A percentile compares a stretch with the other conserved stretches of the same genome.
Evolutionary conservation across 2,888 invertebrate genomes (phyloP).

Genomic region (Cataglyphis albicans): DNA sequence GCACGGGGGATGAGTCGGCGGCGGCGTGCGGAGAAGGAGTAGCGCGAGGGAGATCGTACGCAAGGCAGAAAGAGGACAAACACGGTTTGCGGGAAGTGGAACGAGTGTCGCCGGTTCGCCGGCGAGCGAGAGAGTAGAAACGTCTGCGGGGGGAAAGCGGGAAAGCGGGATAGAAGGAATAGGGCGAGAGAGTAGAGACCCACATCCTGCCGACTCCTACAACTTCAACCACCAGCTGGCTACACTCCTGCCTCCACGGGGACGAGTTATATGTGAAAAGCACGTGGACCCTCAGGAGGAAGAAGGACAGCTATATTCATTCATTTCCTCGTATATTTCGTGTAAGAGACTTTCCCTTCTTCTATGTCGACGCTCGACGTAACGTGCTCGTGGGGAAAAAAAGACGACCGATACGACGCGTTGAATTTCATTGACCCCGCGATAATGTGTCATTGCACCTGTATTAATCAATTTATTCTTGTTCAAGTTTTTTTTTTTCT

Average conservation of each 20-base stretch:
- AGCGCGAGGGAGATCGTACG: constrained; percentile 53
- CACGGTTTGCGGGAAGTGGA: constrained; percentile 50
- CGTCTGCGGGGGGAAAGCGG: constrained; percentile 70
- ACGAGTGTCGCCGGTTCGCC: constrained; percentile 50
- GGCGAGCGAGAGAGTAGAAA: constrained; percentile 56
- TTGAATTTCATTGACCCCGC: constrained; percentile 37
- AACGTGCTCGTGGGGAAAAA: constrained; percentile 49
- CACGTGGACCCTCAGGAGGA: constrained; percentile 82
- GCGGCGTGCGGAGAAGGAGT: constrained; percentile 66
- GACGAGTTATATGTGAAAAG: constrained; percentile 79
- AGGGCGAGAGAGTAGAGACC: constrained; percentile 79
- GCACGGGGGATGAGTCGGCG: constrained; percentile 71
- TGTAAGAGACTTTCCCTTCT: constrained; percentile 67
- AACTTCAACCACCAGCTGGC: constrained; percentile 83
- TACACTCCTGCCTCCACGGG: constrained; percentile 78
- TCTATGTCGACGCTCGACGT: constrained; percentile 48
- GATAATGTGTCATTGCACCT: constrained; percentile 22
- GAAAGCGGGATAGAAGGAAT: constrained; percentile 76
- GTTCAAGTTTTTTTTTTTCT: constrained; percentile 29
- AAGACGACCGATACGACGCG: constrained; percentile 28
- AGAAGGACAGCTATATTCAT: constrained; percentile 82
- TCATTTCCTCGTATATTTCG: constrained; percentile 81
- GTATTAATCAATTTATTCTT: constrained; percentile 15
- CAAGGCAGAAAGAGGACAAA: constrained; percentile 49
- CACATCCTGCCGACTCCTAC: constrained; percentile 84